A percentile compares a stretch with the other conserved stretches of the same genome.
These are phyloP conservation scores for Ondatra zibethicus DNA, from an alignment of 2,113 vertebrate species.

Conservation along the genomic window DNA sequence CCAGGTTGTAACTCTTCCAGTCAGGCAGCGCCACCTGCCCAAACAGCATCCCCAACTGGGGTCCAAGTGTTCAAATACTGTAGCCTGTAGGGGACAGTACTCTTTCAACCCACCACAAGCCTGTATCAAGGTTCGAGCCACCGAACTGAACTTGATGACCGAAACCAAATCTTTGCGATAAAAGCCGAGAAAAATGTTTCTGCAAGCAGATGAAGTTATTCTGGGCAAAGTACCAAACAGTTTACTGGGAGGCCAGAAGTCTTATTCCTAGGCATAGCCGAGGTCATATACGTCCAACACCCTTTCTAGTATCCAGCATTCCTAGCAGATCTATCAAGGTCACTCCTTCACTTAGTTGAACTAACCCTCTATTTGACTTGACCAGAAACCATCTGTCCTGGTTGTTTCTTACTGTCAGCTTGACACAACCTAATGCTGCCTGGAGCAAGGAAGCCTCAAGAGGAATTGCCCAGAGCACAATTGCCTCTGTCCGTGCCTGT, in stretches of 20 bases:
- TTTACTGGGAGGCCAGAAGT: not conserved
- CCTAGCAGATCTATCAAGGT: not conserved
- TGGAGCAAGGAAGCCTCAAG: not conserved
- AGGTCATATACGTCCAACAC: not conserved
- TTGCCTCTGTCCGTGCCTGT: not conserved
- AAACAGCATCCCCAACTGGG: not conserved
- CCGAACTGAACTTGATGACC: not conserved
- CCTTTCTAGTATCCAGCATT: not conserved
- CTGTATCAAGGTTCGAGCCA: not conserved
- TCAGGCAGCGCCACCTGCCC: not conserved
- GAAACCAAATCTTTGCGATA: not conserved
- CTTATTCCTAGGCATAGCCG: accelerated
- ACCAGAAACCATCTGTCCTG: not conserved
- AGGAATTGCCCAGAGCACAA: not conserved
- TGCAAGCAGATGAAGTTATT: not conserved
- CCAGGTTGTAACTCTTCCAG: not conserved
- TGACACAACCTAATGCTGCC: not conserved
- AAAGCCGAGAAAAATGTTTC: not conserved
- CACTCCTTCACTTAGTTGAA: not conserved
- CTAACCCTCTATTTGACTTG: not conserved
- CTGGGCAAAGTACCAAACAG: not conserved
- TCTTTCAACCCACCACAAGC: not conserved
- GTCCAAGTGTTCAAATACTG: not conserved
- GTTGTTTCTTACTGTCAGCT: too few species aligned
- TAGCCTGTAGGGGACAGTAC: not conserved